Base-by-base conservation (phyloP, 2,888 invertebrate species). In the Empis stercorea region DNA sequence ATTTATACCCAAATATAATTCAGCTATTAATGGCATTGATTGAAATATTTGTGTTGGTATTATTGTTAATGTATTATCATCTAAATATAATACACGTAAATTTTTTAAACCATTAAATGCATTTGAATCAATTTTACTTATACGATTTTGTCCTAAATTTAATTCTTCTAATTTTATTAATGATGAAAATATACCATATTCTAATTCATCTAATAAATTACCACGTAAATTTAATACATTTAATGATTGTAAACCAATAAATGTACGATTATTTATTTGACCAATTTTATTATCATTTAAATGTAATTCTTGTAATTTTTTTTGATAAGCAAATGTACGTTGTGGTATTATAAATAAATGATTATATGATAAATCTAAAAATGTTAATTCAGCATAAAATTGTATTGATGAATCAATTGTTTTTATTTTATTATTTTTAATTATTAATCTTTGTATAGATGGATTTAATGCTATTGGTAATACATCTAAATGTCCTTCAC, bases 391-490 rank as follows among this genome's bases (percentile, higher is more conserved):
- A 1, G 83, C 79, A 68, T 91, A 91, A 71, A 91, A 91, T 63
- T 87, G 86, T 70, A 91, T 85, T 20, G 87, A 87, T 43, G 87
- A 87, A 67, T 91, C 89, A 55, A 91, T 85, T 14, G 85, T 87
- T 66, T 87, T 87, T 59, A 91, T 88, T 60, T 83, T 82, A 67
- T 89, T 91, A 66, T 84, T 86, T 59, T 83, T 80, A 52, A 91
- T 78, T 56, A 87, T 84, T 59, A 91, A 77, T 46, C 87, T 76
- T 63, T 87, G 86, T 53, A 91, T 87, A 59, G 87, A 85, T 37
- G 94, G 94, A 71, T 93, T 93, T 53, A 93, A 73, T 3, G 89
- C 87, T 60, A 92, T 92, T 51, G 92, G 92, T 51, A 93, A 78
- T 46, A 89, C 87, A 71, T 89, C 89, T 51, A 93, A 75, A 56